phyloP scores from a whole-genome alignment of 2,888 invertebrate species.

The Netelia melanura region DNA sequence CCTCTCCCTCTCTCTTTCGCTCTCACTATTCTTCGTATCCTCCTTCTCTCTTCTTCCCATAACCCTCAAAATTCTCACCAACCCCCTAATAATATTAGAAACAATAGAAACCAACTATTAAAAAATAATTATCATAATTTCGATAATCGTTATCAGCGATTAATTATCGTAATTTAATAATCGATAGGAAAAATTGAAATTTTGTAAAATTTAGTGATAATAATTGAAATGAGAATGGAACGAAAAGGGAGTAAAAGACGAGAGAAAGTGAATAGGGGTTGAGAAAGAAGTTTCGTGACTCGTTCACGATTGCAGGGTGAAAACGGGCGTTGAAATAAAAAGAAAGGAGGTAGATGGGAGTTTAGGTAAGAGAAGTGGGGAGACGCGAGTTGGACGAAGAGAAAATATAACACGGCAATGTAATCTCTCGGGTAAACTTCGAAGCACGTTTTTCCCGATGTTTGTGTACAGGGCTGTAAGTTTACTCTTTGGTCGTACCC shows the following conservation, averaged over 20 bases:
- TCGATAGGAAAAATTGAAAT: background rate
- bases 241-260: background rate
- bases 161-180: background rate
- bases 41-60: conserved; percentile 17
- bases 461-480: background rate
- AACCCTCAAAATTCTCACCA: conserved; percentile 39
- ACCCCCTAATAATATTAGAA: conserved; percentile 23
- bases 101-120: background rate
- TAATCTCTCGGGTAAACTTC: conserved; percentile 36
- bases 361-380: background rate
- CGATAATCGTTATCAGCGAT: background rate
- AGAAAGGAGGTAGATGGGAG: background rate
- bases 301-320: background rate
- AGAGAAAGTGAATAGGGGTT: background rate
- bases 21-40: conserved; percentile 1
- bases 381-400: background rate
- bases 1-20: conserved; percentile 41
- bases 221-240: background rate
- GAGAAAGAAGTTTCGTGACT: too few relatives aligned
- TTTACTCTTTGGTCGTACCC: background rate
- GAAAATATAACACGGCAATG: conserved; percentile 6
- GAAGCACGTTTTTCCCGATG: conserved; percentile 34
- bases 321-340: background rate
- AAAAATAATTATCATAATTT: background rate
- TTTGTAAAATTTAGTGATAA: too few relatives aligned